Evolutionary conservation across 1,140 invertebrate species (phyloP).

Genomic region (Mya arenaria): DNA sequence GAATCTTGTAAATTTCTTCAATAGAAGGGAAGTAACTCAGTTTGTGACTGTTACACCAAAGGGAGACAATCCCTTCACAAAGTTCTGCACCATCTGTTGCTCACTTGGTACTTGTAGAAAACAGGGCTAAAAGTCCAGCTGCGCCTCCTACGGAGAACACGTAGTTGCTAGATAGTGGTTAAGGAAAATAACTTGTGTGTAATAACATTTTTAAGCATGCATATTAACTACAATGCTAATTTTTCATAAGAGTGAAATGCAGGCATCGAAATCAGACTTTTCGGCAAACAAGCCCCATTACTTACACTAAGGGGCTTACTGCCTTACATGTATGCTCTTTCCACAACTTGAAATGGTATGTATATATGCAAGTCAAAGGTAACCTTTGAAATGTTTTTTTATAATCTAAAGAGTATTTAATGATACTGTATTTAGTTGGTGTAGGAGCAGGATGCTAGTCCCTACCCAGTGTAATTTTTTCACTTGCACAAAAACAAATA

Average conservation of each 20-base stretch:
- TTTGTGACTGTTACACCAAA: too few species aligned
- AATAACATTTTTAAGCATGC: background rate
- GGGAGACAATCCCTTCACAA: too few species aligned
- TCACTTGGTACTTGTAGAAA: conserved; percentile 89
- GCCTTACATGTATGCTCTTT: background rate
- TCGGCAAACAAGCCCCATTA: background rate
- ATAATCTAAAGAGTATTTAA: too few species aligned
- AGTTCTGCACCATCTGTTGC: too few species aligned
- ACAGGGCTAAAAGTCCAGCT: conserved; percentile 91
- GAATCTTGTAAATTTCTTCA: too few species aligned
- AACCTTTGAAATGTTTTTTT: too few species aligned
- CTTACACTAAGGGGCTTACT: background rate
- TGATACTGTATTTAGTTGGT: too few species aligned
- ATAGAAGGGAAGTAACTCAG: too few species aligned
- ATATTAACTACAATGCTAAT: background rate
- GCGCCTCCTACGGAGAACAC: conserved; percentile 92
- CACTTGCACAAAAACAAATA: too few species aligned
- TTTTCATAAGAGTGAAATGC: background rate
- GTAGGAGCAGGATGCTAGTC: too few species aligned
- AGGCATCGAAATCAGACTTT: background rate
- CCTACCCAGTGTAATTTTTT: too few species aligned
- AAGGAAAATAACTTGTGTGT: conserved; percentile 79
- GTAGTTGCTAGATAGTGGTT: conserved; percentile 88
- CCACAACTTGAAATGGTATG: background rate
- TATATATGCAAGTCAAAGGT: too few species aligned